Evolutionary conservation across 2,797 vertebrate genomes (phyloP), one percentile per base, ranked within the genome.

Genomic region (Sebastolobus altivelis): DNA sequence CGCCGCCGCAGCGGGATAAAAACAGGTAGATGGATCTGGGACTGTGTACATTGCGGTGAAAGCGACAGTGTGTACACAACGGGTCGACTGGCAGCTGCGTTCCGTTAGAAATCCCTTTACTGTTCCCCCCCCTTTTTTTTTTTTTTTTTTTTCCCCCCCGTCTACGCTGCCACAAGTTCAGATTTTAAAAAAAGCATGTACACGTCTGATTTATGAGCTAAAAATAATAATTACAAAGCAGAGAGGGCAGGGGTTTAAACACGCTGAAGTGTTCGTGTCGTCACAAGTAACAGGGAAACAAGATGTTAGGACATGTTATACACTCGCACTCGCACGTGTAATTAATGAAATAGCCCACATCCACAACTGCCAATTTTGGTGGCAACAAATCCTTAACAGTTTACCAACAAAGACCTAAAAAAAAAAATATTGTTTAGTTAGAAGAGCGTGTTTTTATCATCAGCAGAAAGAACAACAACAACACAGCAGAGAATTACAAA

Each of bases 41-140:
- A 65, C 65, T 88, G 88, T 92, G 89, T 86, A 86, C 90, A 82
- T 14, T 81, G 81, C 18, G 61, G 71, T 80, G 80, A 89, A 87
- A 84, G 82, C 81, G 79, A 78, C 79, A 82, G 78, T 81, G 85
- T 90, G 86, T 84, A 90, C 87, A 92, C 85, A 89, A 74, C 25
- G 74, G 85, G 74, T 3, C 67, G 84, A 85, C 72, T 40, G 86
- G 75, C 68, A 75, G 81, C 82, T 56, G 43, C 68, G 80, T 79
- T 74, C 84, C 38, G 27, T 79, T 84, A 86, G 1, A 82, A 88
- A 87, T 71, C 75, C 52, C 31, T 62, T 52, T 60, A 65, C 54
- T 62, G 20, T 10, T 31, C 35, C n/a, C n/a, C 63, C 14, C 43
- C 3, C 3, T 9, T 56, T 55, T 8, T 7, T 55, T 5, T 3